These are phyloP conservation scores for Sinocyclocheilus maitianheensis DNA, from an alignment of 2,113 vertebrate genomes.

Conservation along the genomic window DNA sequence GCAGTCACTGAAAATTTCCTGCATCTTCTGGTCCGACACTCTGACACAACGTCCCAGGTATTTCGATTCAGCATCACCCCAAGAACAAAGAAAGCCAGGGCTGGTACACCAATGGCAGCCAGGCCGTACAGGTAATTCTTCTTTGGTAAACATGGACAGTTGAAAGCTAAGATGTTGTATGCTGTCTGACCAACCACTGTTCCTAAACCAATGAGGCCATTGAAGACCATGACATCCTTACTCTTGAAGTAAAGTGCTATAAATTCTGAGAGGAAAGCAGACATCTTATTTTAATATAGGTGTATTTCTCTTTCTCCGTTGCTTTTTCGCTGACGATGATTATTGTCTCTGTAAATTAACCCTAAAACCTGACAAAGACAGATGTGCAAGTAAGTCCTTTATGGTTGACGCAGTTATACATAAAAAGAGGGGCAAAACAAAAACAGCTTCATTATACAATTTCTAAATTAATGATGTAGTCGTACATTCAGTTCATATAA, in stretches of 20 bases:
- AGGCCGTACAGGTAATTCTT: constrained; percentile 89
- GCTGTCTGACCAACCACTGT: constrained; percentile 88
- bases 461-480: background rate
- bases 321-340: background rate
- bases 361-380: background rate
- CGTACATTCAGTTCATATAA: background rate
- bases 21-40: constrained; percentile 82
- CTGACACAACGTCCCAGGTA: constrained; percentile 89
- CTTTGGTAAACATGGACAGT: constrained; percentile 86
- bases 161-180: constrained; percentile 87
- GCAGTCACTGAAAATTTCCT: constrained; percentile 81
- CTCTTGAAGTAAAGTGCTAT: constrained; percentile 90
- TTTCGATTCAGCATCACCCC: constrained; percentile 87
- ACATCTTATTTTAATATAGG: constrained; percentile 72
- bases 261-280: constrained; percentile 84
- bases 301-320: background rate
- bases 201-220: constrained; percentile 87
- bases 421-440: background rate
- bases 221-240: constrained; percentile 92
- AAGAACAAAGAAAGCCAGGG: constrained; percentile 83
- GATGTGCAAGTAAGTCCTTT: background rate
- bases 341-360: background rate
- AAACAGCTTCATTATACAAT: background rate
- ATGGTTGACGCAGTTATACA: background rate
- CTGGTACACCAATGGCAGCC: constrained; percentile 86